phyloP scores from a whole-genome alignment of 2,113 vertebrate species.

The Lonchura striata region DNA sequence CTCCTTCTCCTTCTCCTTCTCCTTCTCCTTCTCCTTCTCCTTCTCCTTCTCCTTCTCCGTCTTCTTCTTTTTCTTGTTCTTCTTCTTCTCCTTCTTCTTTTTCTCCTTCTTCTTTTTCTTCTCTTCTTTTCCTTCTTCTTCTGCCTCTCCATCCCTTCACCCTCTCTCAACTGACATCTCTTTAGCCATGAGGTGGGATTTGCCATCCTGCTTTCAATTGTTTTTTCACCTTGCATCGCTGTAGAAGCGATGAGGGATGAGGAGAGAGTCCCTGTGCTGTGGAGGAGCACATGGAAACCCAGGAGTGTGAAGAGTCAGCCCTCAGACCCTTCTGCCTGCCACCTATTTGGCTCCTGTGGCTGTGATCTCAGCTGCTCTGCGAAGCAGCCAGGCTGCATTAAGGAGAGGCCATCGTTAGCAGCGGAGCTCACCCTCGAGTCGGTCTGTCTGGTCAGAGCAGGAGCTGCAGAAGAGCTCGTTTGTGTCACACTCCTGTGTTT shows the following conservation, averaged over 20 bases:
- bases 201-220: neutral
- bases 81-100: neutral
- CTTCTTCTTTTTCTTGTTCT: neutral
- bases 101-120: neutral
- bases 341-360: neutral
- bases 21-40: neutral
- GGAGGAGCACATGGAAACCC: neutral
- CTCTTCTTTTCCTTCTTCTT: neutral
- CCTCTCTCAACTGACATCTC: neutral
- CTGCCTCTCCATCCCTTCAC: neutral
- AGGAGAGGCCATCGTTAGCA: neutral
- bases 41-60: neutral
- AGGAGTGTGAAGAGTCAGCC: neutral
- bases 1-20: neutral
- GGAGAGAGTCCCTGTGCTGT: neutral
- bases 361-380: neutral
- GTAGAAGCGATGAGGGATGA: neutral
- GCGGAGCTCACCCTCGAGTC: neutral
- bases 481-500: neutral
- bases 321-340: neutral
- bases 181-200: neutral
- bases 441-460: neutral
- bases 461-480: neutral
- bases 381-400: neutral
- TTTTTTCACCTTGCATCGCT: neutral